Base-by-base conservation (phyloP, 2,113 vertebrate genomes). In the Saiga tatarica region DNA sequence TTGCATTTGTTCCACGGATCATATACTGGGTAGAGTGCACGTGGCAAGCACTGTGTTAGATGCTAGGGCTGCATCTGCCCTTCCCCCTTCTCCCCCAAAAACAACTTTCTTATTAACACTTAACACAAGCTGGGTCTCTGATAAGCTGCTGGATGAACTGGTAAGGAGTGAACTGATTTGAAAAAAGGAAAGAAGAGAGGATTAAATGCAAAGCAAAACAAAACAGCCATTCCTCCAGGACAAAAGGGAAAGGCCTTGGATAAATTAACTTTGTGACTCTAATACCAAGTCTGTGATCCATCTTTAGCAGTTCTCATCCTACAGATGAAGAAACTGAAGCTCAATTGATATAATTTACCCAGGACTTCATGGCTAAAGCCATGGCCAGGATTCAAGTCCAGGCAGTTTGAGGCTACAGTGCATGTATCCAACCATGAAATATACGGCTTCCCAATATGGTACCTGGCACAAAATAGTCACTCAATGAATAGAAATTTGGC, bases 371-470 rank as follows among this genome's bases (percentile, higher is more conserved):
- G 87, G 14, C 7, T 94, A 91, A 86, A 87, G 36, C 42, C 59
- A 89, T 8, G 26, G 52, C 30, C 25, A 89, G 79, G 7, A 42
- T 85, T 95, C 36, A 39, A 88, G 87, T 95, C 12, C 76, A 94
- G 42, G 33, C 7, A 74, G n/a, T 84, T 64, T 78, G 42, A 88
- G 23, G 39, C 23, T 94, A 82, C 12, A 76, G 47, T 45, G 42
- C 50, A 55, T 53, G 79, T 25, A 81, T 74, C 62, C 76, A 94
- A 89, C 7, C 57, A 94, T 82, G 16, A 97, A 97, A 94, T 74
- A 95, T 13, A 52, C 3, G 91, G 47, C 23, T 39, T 97, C 19
- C 15, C 30, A 91, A 23, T 36, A 53, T 55, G 53, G 60, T 26
- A 59, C 6, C 79, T 81, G 71, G 45, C 42, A 87, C 15, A 83